Evolutionary conservation across 2,888 invertebrate genomes (phyloP).

Genomic region (Tipula vernalis): DNA sequence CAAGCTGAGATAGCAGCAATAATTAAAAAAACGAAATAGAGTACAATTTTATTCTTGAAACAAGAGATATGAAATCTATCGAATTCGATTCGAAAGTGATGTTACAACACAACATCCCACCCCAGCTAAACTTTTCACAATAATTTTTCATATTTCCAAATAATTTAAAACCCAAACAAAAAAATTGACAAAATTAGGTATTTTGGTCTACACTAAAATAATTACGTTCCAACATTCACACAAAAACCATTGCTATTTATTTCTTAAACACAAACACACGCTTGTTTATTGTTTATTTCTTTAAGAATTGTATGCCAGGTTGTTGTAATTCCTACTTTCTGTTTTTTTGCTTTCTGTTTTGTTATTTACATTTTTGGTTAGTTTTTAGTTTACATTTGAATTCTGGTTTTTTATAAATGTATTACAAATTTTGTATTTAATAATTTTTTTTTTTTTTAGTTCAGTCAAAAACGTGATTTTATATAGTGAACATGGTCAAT

Average conservation of each 20-base stretch:
- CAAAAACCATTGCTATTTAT: not conserved
- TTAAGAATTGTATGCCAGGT: not conserved
- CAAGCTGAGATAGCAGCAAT: no score
- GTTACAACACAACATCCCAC: no score
- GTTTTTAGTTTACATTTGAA: not conserved
- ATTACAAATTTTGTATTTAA: not conserved
- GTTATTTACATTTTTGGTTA: not conserved
- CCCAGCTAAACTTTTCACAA: no score
- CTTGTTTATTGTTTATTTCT: not conserved
- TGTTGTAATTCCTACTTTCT: not conserved
- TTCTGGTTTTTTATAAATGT: not conserved
- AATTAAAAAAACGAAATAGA: no score
- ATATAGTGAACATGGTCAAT: not conserved
- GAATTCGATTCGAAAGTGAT: no score
- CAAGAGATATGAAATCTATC: no score
- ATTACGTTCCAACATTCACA: not conserved
- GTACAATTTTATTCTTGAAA: no score
- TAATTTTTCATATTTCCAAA: no score
- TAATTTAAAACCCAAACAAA: no score
- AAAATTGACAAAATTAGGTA: not conserved
- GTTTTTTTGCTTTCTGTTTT: not conserved
- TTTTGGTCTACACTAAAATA: not conserved
- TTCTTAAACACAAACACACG: not conserved
- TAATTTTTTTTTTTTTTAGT: not conserved
- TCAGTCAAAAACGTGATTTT: not conserved